Evolutionary conservation across 2,113 vertebrate genomes (phyloP).

Genomic region (Coryphaenoides rupestris): DNA sequence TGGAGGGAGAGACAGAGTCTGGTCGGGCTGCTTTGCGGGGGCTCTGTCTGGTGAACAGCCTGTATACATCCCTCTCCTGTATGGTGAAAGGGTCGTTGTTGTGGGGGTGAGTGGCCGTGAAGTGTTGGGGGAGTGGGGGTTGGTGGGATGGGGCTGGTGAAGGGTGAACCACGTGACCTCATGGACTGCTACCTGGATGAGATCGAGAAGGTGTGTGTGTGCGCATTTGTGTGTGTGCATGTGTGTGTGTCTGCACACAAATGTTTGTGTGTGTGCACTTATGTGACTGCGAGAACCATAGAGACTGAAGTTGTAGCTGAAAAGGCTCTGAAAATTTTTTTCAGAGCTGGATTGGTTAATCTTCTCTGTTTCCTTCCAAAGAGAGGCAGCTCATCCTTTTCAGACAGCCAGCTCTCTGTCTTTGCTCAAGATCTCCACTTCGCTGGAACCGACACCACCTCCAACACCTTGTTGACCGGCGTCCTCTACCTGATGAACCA

Average conservation of each 20-base stretch:
- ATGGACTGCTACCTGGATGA: constrained; percentile 59
- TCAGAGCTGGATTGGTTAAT: too few relatives aligned
- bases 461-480: constrained; percentile 16
- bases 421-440: constrained; percentile 14
- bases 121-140: too few relatives aligned
- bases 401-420: constrained; percentile 4
- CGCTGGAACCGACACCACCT: constrained; percentile 24
- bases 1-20: too few relatives aligned
- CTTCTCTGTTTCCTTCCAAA: neutral
- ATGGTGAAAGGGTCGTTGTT: too few relatives aligned
- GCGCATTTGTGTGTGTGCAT: neutral
- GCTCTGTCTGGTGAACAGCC: too few relatives aligned
- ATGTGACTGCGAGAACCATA: too few relatives aligned
- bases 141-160: constrained; percentile 11
- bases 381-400: constrained; percentile 11
- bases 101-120: too few relatives aligned
- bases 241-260: too few relatives aligned
- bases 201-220: constrained; percentile 40
- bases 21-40: too few relatives aligned
- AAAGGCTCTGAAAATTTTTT: too few relatives aligned
- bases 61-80: too few relatives aligned
- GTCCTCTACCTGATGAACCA: constrained; percentile 10
- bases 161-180: constrained; percentile 49
- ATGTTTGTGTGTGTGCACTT: constrained; percentile 16
- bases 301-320: too few relatives aligned